phyloP scores from a whole-genome alignment of 2,888 invertebrate genomes.

The Thecophora atra region DNA sequence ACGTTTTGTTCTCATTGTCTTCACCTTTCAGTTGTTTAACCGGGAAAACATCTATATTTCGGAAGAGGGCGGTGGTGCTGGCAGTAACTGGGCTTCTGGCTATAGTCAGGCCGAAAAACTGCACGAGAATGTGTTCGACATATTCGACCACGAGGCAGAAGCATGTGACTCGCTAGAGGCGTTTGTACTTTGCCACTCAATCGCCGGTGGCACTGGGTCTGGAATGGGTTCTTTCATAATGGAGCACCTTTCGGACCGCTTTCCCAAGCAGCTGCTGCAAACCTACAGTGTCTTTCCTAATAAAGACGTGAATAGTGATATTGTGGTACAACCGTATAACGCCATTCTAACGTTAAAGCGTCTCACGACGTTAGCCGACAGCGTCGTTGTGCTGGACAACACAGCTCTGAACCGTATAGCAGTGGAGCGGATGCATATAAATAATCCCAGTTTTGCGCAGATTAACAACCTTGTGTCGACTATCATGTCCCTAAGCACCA shows the following conservation, averaged over 20 bases:
- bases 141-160: constrained; percentile 98
- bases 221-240: constrained; percentile 98
- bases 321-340: constrained; percentile 96
- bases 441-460: constrained; percentile 96
- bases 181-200: constrained; percentile 98
- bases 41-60: constrained; percentile 97
- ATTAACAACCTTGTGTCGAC: constrained; percentile 97
- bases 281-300: constrained; percentile 99
- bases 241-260: constrained; percentile 90
- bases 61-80: constrained; percentile 98
- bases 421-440: constrained; percentile 92
- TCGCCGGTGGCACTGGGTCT: constrained; percentile 99
- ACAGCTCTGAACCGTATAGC: constrained; percentile 95
- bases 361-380: constrained; percentile 94
- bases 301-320: constrained; percentile 95
- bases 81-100: constrained; percentile 99
- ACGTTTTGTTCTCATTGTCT: background rate
- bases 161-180: constrained; percentile 99
- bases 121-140: constrained; percentile 97
- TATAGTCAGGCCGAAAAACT: constrained; percentile 92
- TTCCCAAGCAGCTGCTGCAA: constrained; percentile 97
- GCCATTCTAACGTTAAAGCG: constrained; percentile 93
- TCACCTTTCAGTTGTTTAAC: constrained; percentile 80
- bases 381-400: constrained; percentile 96
- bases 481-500: constrained; percentile 98